phyloP scores from a whole-genome alignment of 2,797 vertebrate genomes.

The Cossypha caffra region DNA sequence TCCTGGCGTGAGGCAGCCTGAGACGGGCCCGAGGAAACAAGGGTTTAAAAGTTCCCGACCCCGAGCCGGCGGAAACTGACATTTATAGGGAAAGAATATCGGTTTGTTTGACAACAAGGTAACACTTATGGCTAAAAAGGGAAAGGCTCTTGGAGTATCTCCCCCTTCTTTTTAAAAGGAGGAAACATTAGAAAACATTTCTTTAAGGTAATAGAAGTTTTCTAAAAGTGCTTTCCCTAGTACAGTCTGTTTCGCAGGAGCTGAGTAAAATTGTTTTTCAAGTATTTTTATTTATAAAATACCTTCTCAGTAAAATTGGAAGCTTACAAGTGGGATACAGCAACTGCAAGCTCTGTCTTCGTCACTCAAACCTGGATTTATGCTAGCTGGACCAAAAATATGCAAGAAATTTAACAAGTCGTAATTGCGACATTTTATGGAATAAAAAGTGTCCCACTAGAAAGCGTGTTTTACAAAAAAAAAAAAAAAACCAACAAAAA shows the following conservation, averaged over 20 bases:
- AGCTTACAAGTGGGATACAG: not conserved
- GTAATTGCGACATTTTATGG: not conserved
- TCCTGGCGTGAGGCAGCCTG: not conserved
- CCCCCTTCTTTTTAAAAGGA: not conserved
- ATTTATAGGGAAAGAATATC: not conserved
- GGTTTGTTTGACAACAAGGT: not conserved
- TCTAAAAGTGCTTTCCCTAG: not conserved
- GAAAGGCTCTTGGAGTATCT: not conserved
- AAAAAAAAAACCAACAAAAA: not conserved
- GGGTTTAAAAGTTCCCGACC: not conserved
- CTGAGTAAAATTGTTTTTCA: not conserved
- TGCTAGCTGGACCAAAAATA: not conserved
- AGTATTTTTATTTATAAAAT: not conserved
- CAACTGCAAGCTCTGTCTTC: not conserved
- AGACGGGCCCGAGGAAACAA: not conserved
- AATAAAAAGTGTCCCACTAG: not conserved
- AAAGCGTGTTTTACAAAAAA: not conserved
- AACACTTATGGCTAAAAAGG: not conserved
- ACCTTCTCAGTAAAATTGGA: not conserved
- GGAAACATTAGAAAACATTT: not conserved
- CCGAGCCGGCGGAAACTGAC: accelerated
- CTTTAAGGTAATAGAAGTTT: not conserved
- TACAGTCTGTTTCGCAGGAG: not conserved
- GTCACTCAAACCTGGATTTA: not conserved
- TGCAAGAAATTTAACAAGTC: not conserved